Base-by-base conservation (phyloP, 2,113 vertebrate genomes). In the Cichladusa arquata region DNA sequence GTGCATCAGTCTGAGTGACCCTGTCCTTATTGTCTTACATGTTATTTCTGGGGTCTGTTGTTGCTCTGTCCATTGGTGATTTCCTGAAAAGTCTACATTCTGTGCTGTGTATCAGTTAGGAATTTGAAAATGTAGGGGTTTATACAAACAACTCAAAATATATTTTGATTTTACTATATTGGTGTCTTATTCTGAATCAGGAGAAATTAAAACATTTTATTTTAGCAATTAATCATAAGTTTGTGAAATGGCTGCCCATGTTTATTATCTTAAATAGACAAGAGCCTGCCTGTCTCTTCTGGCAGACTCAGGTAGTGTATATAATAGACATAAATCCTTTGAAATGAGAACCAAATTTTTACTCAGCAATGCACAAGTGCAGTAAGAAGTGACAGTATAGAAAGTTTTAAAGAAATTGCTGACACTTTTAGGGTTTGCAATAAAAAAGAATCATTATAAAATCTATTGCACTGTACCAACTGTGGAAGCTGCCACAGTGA, bases 31-130 rank as follows among this genome's bases (percentile, higher is more conserved):
- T 45, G 38, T 91, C 76, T 82, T 45, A 36, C 9, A 2, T 69
- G 40, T 94, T 23, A 34, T 28, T 72, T 77, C 28, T 50, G 42
- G 17, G 45, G 33, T 82, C 40, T 81, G 6, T 40, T 66, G 33
- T 45, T 33, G 53, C 48, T 26, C 60, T 57, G 82, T 62, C 65
- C 29, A 7, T 57, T 94, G 54, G 38, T 71, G 29, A 67, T 12
- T 66, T 14, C 14, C 53, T 51, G 14, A 73, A n/a, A 45, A 8
- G 0, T 58, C 28, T 5, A 5, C 0, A 11, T 29, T 5, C 6
- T 34, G 6, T 42, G 23, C 23, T 28, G 14, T 53, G 12, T 50
- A 34, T 65, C 9, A 24, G 5, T 65, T 28, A 45, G 25, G 25
- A 58, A 64, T 40, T 50, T 16, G 15, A 4, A 50, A 64, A 23